These are phyloP conservation scores for Rhizomys pruinosus DNA, from an alignment of 2,113 vertebrate genomes.

Conservation along the genomic window DNA sequence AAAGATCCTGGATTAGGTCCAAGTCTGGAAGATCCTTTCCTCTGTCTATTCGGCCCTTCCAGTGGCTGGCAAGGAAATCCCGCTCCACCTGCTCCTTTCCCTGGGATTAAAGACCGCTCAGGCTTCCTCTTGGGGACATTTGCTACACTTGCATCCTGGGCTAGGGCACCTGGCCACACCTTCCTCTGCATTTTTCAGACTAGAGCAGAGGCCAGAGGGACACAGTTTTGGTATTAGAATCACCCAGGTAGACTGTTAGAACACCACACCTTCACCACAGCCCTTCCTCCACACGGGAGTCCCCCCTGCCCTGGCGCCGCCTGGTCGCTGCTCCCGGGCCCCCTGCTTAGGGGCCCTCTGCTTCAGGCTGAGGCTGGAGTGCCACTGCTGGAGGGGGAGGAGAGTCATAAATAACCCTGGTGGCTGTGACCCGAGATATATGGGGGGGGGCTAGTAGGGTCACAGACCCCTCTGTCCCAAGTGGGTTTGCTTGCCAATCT, in stretches of 20 bases:
- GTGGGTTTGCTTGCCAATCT: not conserved
- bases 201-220: not conserved
- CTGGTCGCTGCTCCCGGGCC: conserved; percentile 64
- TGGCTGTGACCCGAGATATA: conserved; percentile 72
- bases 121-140: not conserved
- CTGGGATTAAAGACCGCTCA: not conserved
- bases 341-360: conserved; percentile 70
- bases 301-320: not conserved
- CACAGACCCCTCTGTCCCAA: conserved; percentile 42
- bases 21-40: not conserved
- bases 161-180: not conserved
- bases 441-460: conserved; percentile 52
- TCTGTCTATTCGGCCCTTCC: not conserved
- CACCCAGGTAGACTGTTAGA: not conserved
- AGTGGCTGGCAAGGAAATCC: not conserved
- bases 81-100: not conserved
- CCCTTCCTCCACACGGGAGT: not conserved
- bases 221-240: not conserved
- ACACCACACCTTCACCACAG: not conserved
- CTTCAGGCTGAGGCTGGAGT: conserved; percentile 52
- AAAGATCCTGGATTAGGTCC: not conserved
- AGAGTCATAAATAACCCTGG: conserved; percentile 78
- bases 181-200: not conserved
- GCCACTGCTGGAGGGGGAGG: conserved; percentile 44
- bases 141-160: not conserved